These are phyloP conservation scores for Microcebus murinus DNA, from an alignment of 2,113 vertebrate species.

Conservation along the genomic window DNA sequence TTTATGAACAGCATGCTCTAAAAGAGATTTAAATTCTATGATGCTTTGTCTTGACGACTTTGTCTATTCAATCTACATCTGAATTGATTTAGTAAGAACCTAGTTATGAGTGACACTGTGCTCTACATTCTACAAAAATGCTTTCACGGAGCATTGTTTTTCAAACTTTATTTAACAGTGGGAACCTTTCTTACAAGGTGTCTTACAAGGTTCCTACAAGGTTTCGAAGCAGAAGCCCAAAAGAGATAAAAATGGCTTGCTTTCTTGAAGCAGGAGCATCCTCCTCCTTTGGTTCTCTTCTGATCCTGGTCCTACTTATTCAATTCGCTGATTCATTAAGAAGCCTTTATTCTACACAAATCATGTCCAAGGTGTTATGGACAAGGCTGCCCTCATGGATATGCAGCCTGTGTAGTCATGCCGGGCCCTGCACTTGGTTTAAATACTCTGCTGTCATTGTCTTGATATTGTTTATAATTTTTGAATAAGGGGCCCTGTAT, in stretches of 20 bases:
- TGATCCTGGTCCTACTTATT: background rate
- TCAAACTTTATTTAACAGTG: background rate
- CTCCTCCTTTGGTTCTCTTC: background rate
- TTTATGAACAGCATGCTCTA: background rate
- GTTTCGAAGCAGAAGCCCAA: background rate
- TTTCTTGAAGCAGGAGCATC: background rate
- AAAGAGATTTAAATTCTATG: background rate
- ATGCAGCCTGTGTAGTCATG: accelerated
- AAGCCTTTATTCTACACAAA: background rate
- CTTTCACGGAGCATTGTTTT: background rate
- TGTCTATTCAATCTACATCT: background rate
- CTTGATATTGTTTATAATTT: background rate
- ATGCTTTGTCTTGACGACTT: background rate
- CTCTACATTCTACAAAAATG: background rate
- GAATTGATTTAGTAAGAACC: background rate
- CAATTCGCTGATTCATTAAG: background rate
- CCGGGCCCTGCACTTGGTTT: background rate
- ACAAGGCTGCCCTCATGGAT: background rate
- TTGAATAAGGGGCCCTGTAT: background rate
- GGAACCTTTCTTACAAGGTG: background rate
- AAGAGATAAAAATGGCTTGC: background rate
- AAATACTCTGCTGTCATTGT: background rate
- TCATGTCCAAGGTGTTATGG: background rate
- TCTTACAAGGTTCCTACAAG: background rate
- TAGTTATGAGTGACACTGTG: background rate